These are phyloP conservation scores for Gerris buenoi DNA, from an alignment of 1,140 invertebrate genomes.

Conservation along the genomic window DNA sequence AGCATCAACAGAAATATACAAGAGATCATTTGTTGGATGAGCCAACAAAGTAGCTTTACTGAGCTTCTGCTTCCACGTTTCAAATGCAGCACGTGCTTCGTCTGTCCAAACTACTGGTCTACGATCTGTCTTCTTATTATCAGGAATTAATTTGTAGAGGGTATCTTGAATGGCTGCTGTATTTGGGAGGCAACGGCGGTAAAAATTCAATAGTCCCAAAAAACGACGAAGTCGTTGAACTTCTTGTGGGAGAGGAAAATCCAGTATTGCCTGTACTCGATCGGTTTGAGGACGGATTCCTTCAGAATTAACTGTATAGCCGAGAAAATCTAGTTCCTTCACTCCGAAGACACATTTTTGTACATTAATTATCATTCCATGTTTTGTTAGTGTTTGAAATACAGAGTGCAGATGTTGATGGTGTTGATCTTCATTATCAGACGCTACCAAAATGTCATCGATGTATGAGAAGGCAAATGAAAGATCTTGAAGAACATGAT, in stretches of 20 bases:
- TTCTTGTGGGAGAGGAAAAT: not conserved
- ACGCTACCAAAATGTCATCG: slow-evolving; percentile 33
- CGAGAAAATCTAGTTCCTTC: slow-evolving; percentile 20
- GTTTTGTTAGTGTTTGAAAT: slow-evolving; percentile 25
- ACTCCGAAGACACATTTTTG: slow-evolving; percentile 22
- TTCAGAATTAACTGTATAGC: slow-evolving; percentile 12
- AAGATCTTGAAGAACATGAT: slow-evolving; percentile 25
- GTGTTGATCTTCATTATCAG: slow-evolving; percentile 26
- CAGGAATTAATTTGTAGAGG: slow-evolving; percentile 19
- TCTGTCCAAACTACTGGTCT: slow-evolving; percentile 2
- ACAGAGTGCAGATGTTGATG: slow-evolving; percentile 26
- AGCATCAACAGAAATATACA: slow-evolving; percentile 16
- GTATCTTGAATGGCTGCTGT: not conserved
- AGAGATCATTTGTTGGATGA: slow-evolving; percentile 11
- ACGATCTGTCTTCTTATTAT: slow-evolving; percentile 22
- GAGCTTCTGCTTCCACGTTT: slow-evolving; percentile 29
- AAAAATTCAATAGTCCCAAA: not conserved
- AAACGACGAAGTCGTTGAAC: not conserved
- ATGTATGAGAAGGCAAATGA: slow-evolving; percentile 27
- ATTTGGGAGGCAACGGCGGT: not conserved
- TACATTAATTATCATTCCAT: slow-evolving; percentile 17
- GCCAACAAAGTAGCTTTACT: slow-evolving; percentile 16
- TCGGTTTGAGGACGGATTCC: not conserved
- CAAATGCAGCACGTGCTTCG: slow-evolving; percentile 25
- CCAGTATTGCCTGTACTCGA: slow-evolving; percentile 15